Base-by-base conservation (phyloP, 2,888 invertebrate species). In the Tachina fera region DNA sequence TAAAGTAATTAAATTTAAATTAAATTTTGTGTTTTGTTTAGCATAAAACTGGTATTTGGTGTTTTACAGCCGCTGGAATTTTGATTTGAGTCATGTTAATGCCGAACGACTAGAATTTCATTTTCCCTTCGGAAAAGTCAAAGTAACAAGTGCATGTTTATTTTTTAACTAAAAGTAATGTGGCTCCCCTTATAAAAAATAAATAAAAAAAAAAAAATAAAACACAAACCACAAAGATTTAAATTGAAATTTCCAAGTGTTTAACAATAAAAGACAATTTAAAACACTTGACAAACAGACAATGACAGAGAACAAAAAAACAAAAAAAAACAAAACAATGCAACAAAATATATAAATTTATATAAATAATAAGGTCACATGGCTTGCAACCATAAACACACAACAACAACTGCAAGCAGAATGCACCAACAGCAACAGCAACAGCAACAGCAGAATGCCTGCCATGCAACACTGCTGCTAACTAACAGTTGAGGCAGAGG, bases 181-280 rank as follows among this genome's bases (percentile, higher is more conserved):
- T 58, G 56, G 41, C 75, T 75, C 68, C 72, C 71, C 77, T 78
- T 43, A 22, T 11, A 67, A 83, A 31, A 31, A 31, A 5, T 6
- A 31, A 31, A 31, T 6, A 6, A 6, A 31, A 31, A 31, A 31
- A 31, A 6, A 6, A 31, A 31, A 31, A 90, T 31, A 47, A n/a
- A n/a, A n/a, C 13, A 47, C 47, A 47, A 67, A 89, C 90, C 91
- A 88, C 91, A 91, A 89, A 90, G 90, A 90, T 90, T 91, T 90
- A 89, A 90, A 90, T 90, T 83, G 92, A 91, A 91, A 92, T 92
- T 91, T 91, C 31, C 90, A 91, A 91, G 87, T 80, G 81, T 84
- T 82, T 65, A 65, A 85, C 81, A 71, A 79, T 68, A 81, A 81
- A 75, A 71, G 58, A 83, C 82, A 70, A 77, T 72, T 68, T 61